Evolutionary conservation across 2,888 invertebrate genomes (phyloP).

Genomic region (Drosophila yooni): DNA sequence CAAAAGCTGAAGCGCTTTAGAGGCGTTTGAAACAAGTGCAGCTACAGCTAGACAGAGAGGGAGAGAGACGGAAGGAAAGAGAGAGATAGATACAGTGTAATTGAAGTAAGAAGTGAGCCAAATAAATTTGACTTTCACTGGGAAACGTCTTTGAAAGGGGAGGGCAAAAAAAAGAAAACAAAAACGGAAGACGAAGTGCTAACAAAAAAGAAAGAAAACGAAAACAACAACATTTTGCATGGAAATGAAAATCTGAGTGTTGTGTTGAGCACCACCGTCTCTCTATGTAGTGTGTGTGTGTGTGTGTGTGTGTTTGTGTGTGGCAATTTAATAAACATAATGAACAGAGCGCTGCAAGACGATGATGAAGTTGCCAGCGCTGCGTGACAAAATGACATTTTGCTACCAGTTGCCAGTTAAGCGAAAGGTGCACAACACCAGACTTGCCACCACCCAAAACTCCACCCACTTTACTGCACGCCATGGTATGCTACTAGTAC

Average conservation of each 20-base stretch:
- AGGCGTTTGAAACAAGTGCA: conserved; percentile 23
- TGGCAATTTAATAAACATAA: conserved; percentile 73
- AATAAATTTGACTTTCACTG: conserved; percentile 49
- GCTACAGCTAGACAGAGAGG: not conserved
- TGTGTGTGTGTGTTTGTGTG: conserved; percentile 28
- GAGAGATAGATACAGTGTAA: not conserved
- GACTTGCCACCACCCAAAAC: conserved; percentile 30
- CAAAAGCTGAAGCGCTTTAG: conserved; percentile 15
- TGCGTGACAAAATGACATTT: conserved; percentile 81
- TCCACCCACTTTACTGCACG: not conserved
- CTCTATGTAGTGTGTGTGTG: conserved; percentile 4
- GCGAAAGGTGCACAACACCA: conserved; percentile 14
- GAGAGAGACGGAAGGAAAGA: not conserved
- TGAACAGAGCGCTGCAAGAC: conserved; percentile 43
- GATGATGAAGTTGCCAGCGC: conserved; percentile 60
- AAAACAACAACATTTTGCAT: conserved; percentile 45
- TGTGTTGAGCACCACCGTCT: conserved; percentile 12
- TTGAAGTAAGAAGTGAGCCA: conserved; percentile 35
- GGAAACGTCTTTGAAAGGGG: conserved; percentile 13
- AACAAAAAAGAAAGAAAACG: conserved; percentile 23
- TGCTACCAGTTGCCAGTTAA: conserved; percentile 44
- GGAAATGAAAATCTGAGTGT: conserved; percentile 63
- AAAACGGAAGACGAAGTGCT: conserved; percentile 23
- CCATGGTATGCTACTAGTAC: not conserved
- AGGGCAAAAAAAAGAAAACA: conserved; percentile 7